Evolutionary conservation across 1,140 invertebrate species (phyloP).

Genomic region (Pemphigus obesinymphae): DNA sequence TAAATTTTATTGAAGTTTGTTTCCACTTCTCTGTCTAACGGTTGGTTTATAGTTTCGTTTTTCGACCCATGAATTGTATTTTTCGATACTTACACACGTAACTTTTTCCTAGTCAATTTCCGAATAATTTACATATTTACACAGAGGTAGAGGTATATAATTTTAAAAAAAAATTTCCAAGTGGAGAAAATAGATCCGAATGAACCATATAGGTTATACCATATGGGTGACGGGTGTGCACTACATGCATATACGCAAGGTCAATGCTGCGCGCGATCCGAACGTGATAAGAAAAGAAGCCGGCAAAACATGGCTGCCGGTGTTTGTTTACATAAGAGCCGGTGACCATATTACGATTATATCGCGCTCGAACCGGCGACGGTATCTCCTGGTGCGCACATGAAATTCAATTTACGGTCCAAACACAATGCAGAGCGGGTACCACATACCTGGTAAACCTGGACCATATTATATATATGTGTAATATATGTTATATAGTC

Average conservation of each 20-base stretch:
- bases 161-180: not conserved
- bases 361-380: not conserved
- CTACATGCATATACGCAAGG: not conserved
- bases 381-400: not conserved
- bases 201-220: not conserved
- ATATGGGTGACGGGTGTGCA: not conserved
- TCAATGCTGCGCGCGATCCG: not conserved
- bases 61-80: too few relatives aligned
- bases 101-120: not conserved
- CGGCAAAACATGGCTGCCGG: constrained; percentile 32
- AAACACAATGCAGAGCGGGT: not conserved
- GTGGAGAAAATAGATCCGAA: not conserved
- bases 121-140: not conserved
- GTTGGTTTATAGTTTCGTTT: too few relatives aligned
- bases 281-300: constrained; percentile 28
- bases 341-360: constrained; percentile 15
- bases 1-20: too few relatives aligned
- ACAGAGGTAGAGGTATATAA: not conserved
- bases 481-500: not conserved
- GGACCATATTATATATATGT: not conserved
- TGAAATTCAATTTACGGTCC: constrained; percentile 23
- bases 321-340: constrained; percentile 31
- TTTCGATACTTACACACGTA: too few relatives aligned
- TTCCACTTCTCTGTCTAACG: too few relatives aligned
- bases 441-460: not conserved